Conservation (phyloP, 2,797 vertebrate genomes). For the Vultur gryphus region DNA sequence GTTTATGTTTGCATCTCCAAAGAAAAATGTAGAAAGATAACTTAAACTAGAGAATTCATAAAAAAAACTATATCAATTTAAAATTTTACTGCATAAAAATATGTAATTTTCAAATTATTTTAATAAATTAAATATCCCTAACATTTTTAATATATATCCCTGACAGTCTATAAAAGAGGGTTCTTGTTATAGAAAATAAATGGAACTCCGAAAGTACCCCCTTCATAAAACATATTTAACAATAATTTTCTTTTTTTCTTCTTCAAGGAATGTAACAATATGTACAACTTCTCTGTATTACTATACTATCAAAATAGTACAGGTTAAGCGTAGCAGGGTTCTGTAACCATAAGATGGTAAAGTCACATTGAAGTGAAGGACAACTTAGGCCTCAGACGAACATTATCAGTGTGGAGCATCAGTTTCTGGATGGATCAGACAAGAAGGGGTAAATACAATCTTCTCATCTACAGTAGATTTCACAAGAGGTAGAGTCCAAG, state of each 20-base stretch:
- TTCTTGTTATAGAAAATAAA: slow-evolving; percentile 80
- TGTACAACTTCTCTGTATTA: slow-evolving; percentile 74
- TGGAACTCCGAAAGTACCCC: slow-evolving; percentile 77
- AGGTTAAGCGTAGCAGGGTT: slow-evolving; percentile 63
- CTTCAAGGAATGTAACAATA: slow-evolving; percentile 80
- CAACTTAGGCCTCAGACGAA: slow-evolving; percentile 50
- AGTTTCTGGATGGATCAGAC: slow-evolving; percentile 66
- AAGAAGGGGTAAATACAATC: slow-evolving; percentile 63
- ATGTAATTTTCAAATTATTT: slow-evolving; percentile 80
- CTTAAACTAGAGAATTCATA: slow-evolving; percentile 74
- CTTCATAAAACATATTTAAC: slow-evolving; percentile 80
- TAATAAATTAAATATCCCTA: slow-evolving; percentile 82
- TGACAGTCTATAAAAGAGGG: slow-evolving; percentile 83
- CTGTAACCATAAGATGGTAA: slow-evolving; percentile 50
- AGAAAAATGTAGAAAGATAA: slow-evolving; percentile 78
- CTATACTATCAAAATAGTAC: slow-evolving; percentile 76
- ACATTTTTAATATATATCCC: slow-evolving; percentile 78
- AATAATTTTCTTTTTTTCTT: slow-evolving; percentile 70
- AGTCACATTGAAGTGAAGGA: slow-evolving; percentile 69
- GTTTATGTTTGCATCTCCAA: slow-evolving; percentile 72
- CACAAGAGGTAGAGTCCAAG: slow-evolving; percentile 83
- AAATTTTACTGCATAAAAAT: slow-evolving; percentile 81
- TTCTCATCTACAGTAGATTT: slow-evolving; percentile 81
- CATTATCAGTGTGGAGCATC: slow-evolving; percentile 49
- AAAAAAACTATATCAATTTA: slow-evolving; percentile 73